Base-by-base conservation (phyloP, 2,888 invertebrate genomes). In the Oxycera nigricornis region DNA sequence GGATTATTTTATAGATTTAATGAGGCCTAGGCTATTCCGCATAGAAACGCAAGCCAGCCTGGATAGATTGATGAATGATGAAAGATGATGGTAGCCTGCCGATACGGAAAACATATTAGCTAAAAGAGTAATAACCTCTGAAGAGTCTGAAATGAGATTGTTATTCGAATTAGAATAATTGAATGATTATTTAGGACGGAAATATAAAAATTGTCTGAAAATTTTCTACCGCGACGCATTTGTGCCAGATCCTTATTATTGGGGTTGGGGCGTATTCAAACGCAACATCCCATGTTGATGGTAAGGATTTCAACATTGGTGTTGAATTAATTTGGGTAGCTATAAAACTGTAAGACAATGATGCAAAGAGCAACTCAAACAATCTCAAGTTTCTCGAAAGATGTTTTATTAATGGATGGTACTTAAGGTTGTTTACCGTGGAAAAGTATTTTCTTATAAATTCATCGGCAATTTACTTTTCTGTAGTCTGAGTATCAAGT, bases 1-100 rank as follows among this genome's bases (percentile, higher is more conserved):
- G 65, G 65, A 65, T 65, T 65, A 65, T 41, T 65, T 65, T 65
- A 65, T 41, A 39, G 65, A 30, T 65, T 65, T 65, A 65, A 65
- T 65, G 65, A 65, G 65, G 65, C 65, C 41, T 65, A 39, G 28
- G 22, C 41, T 30, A 3, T 55, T 24, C 50, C 24, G 3, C 55
- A 24, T 24, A 22, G 55, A 55, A 55, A 4, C 31, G 61, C n/a
- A n/a, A n/a, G n/a, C n/a, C n/a, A n/a, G n/a, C n/a, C n/a, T n/a
- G n/a, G n/a, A n/a, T n/a, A n/a, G n/a, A n/a, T n/a, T n/a, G n/a
- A n/a, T n/a, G n/a, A n/a, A n/a, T n/a, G n/a, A n/a, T n/a, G n/a
- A n/a, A n/a, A n/a, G n/a, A n/a, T n/a, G n/a, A n/a, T n/a, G n/a
- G n/a, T n/a, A n/a, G n/a, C 26, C 17, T 2, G 65, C 4, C 65